These are phyloP conservation scores for Pangasius krempfi DNA, from an alignment of 2,797 vertebrate species.

Conservation along the genomic window DNA sequence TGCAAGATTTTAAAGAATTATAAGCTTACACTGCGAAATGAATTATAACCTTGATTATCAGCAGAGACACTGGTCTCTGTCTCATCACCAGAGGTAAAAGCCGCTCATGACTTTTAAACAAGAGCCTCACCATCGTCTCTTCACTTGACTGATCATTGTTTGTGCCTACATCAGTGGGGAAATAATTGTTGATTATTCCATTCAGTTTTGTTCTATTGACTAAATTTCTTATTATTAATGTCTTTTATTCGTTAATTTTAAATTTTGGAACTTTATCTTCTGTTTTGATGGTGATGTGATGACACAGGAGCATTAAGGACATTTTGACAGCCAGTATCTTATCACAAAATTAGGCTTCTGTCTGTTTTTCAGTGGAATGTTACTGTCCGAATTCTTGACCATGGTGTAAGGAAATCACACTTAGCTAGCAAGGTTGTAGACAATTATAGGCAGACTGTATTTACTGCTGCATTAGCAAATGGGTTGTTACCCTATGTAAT, in stretches of 20 bases:
- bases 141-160: slow-evolving; percentile 5
- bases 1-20: background rate
- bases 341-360: background rate
- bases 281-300: background rate
- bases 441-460: background rate
- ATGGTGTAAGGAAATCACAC: background rate
- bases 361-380: background rate
- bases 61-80: background rate
- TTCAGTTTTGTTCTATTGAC: background rate
- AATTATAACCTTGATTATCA: background rate
- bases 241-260: background rate
- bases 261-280: background rate
- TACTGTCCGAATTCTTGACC: background rate
- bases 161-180: background rate
- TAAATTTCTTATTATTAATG: background rate
- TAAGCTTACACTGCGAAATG: background rate
- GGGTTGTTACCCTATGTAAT: background rate
- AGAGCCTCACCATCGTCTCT: background rate
- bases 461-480: background rate
- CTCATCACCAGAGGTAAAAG: background rate
- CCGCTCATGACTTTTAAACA: background rate
- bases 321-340: background rate
- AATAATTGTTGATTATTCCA: background rate
- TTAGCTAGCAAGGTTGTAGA: background rate
- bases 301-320: background rate